Evolutionary conservation across 2,797 vertebrate genomes (phyloP), one percentile per base, ranked within the genome.

Genomic region (Siniperca obscura): DNA sequence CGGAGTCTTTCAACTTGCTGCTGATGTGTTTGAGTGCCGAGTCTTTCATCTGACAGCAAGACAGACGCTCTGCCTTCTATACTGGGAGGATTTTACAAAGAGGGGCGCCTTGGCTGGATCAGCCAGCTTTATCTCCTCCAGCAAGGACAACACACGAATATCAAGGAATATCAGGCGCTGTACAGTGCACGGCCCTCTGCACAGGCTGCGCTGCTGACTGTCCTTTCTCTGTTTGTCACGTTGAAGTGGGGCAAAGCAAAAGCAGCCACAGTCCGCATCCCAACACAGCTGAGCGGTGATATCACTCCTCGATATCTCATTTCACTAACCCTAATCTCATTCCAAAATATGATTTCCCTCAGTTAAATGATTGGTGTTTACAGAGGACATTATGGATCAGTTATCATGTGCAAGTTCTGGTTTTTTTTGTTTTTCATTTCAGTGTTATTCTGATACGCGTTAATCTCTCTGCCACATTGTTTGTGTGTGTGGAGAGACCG

Each of bases 391-490:
- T 67, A 62, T 74, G 75, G 85, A 59, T 36, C 40, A 52, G 42
- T 80, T 77, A 74, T 62, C 59, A 53, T 78, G 74, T 59, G 27
- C 0, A 3, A 61, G 25, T 62, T 74, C 48, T 74, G 67, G 7
- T 66, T 50, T 68, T 68, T 70, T 60, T 36, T 36, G 36, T 2
- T 36, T 65, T 21, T 48, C 12, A 70, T 69, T 71, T 74, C 52
- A 70, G 11, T 64, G 74, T 76, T 64, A 74, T 83, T 83, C 56
- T 70, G 76, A 76, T 82, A 68, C 67, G 72, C 86, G 79, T 83
- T 80, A 89, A 86, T 90, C 85, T 87, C 74, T 72, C 68, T 9
- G 16, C 70, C 65, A 56, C 72, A 73, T 75, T 87, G 75, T 86
- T 25, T 76, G 27, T 86, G 55, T 73, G 46, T 62, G 74, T 78